Conservation (phyloP, 1,140 invertebrate species). For the Saxidomus purpurata region DNA sequence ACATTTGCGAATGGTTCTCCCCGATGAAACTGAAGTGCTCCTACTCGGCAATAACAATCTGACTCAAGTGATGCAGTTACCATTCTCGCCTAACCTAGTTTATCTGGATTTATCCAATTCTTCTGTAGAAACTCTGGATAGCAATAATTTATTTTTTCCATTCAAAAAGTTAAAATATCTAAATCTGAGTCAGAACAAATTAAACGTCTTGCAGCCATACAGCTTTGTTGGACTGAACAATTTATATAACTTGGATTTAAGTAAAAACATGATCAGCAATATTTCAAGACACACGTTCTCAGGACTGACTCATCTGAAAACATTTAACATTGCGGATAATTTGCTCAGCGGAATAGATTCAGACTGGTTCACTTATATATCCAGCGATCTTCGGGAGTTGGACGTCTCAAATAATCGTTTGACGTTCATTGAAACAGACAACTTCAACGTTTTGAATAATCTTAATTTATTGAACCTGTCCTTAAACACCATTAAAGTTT, state of each 20-base stretch:
- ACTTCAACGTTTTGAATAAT: slow-evolving; percentile 75
- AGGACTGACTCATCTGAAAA: slow-evolving; percentile 78
- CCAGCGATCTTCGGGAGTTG: slow-evolving; percentile 74
- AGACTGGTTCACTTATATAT: slow-evolving; percentile 80
- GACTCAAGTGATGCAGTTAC: slow-evolving; percentile 72
- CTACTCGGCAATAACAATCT: slow-evolving; percentile 78
- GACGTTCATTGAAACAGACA: slow-evolving; percentile 66
- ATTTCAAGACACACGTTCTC: slow-evolving; percentile 81
- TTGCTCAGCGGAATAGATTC: slow-evolving; percentile 73
- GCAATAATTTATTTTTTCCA: slow-evolving; percentile 75
- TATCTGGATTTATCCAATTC: slow-evolving; percentile 81
- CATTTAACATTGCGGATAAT: slow-evolving; percentile 78
- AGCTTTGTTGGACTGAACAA: slow-evolving; percentile 80
- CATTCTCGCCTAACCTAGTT: slow-evolving; percentile 65
- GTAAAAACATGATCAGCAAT: slow-evolving; percentile 76
- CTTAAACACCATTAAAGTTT: slow-evolving; percentile 74
- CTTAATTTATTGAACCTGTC: slow-evolving; percentile 79
- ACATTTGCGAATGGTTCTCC: slow-evolving; percentile 71
- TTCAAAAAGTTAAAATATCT: slow-evolving; percentile 74
- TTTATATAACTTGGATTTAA: slow-evolving; percentile 77
- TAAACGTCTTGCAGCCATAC: slow-evolving; percentile 74
- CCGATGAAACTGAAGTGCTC: slow-evolving; percentile 76
- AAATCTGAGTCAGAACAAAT: slow-evolving; percentile 76
- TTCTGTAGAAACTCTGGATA: slow-evolving; percentile 72
- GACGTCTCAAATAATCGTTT: slow-evolving; percentile 78